Evolutionary conservation across 2,888 invertebrate species (phyloP).

Genomic region (Prenolepis imparis): DNA sequence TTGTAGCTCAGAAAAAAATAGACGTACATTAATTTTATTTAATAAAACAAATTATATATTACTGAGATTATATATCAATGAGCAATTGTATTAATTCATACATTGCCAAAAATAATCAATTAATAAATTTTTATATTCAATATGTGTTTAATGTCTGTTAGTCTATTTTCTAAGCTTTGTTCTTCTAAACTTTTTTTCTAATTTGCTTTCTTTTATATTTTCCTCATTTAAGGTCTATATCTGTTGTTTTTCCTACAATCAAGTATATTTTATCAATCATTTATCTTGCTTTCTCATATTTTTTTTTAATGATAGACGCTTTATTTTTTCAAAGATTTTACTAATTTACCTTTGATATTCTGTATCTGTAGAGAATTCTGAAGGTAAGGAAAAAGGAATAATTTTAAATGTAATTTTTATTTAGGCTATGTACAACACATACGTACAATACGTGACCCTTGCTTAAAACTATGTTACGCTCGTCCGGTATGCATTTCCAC

Average conservation of each 20-base stretch:
- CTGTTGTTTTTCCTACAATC: no score
- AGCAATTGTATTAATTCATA: constrained; percentile 10
- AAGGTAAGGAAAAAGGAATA: constrained; percentile 57
- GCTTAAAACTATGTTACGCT: constrained; percentile 83
- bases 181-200: not conserved
- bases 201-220: not conserved
- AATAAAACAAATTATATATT: constrained; percentile 7
- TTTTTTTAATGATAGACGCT: not conserved
- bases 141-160: not conserved
- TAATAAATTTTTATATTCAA: not conserved
- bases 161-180: not conserved
- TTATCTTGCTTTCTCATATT: not conserved
- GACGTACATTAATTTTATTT: not conserved
- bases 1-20: not conserved
- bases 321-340: no score
- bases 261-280: not conserved
- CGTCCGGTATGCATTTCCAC: constrained; percentile 80
- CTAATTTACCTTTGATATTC: not conserved
- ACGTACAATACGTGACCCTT: constrained; percentile 86
- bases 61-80: not conserved
- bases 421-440: constrained; percentile 86
- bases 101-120: constrained; percentile 8
- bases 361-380: not conserved
- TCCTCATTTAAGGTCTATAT: not conserved
- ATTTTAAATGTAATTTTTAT: constrained; percentile 86